Evolutionary conservation across 2,113 vertebrate genomes (phyloP), one percentile per base, ranked within the genome.

Genomic region (Asarcornis scutulata): DNA sequence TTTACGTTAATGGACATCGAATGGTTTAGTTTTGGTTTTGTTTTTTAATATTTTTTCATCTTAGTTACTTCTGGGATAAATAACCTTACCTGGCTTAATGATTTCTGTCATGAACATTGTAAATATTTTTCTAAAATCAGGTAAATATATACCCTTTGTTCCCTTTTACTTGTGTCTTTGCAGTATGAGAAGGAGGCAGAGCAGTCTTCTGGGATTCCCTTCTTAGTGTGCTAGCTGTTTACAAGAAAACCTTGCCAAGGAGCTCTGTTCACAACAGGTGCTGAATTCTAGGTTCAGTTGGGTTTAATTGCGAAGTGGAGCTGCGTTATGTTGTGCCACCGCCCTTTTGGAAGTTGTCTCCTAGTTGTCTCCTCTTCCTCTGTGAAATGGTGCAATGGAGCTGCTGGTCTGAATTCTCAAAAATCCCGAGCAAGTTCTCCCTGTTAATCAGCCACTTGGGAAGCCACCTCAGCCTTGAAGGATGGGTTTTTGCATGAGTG

Each of bases 1-100:
- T 97, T 97, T 90, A 90, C 74, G 93, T 94, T 97, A 96, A 95
- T 97, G 97, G 87, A 96, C 97, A 73, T 91, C 95, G 95, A 85
- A 88, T 55, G 81, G 38, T 86, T 95, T 96, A 86, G 36, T 71
- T 88, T 94, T 96, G 32, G 94, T 81, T 63, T 11, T 2, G 3
- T 12, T 9, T 96, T 97, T 94, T 95, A 91, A 77, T 93, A 18
- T 80, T 97, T 94, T 27, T 3, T 0, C 5, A 22, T 83, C 64
- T 55, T 83, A 16, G 11, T 31, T 86, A 40, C 77, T 83, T 88
- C 21, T 63, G 50, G n/a, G 36, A 74, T 73, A 76, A 86, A 63
- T 80, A 59, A 50, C 20, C 2, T 71, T 80, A 46, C 86, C 36
- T 74, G n/a, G 13, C 13, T 58, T 62, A 56, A 75, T 34, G 48